Percentiles rank a stretch among this genome's conserved stretches.
Conservation (phyloP, 2,888 invertebrate genomes). For the Brachynemurus nebulosus region DNA sequence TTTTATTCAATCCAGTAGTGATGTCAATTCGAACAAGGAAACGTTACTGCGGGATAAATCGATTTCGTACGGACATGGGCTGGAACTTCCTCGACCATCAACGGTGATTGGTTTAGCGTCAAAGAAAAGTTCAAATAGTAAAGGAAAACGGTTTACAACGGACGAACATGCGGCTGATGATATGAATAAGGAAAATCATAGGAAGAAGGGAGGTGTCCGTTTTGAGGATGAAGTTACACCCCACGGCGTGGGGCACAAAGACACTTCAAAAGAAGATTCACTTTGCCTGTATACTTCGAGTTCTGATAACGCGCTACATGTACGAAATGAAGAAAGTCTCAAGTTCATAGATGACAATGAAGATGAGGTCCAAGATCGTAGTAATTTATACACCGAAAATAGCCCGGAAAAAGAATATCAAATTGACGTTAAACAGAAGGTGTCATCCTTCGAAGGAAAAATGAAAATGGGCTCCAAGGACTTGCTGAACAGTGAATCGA, state of each 20-base stretch:
- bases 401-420: conserved; percentile 20
- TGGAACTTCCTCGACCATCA: conserved; percentile 54
- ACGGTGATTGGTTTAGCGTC: conserved; percentile 27
- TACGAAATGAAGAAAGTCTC: conserved; percentile 26
- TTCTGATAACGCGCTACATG: conserved; percentile 8
- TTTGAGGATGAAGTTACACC: conserved; percentile 7
- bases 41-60: conserved; percentile 59
- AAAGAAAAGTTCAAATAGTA: conserved; percentile 26
- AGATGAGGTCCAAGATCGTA: conserved; percentile 29
- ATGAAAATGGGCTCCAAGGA: background rate
- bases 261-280: background rate
- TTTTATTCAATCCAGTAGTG: conserved; percentile 13
- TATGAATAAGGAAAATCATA: conserved; percentile 1
- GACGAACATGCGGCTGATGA: conserved; percentile 12
- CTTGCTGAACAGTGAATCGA: background rate
- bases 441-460: conserved; percentile 1
- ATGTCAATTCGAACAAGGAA: conserved; percentile 31
- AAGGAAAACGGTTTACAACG: background rate
- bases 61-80: conserved; percentile 60
- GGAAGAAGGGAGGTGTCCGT: conserved; percentile 6
- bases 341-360: conserved; percentile 30
- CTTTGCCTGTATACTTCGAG: too few relatives aligned
- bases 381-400: conserved; percentile 27
- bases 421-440: conserved; percentile 2
- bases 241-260: background rate